A percentile compares a stretch with the other conserved stretches of the same genome.
Evolutionary conservation across 2,113 vertebrate genomes (phyloP).

Genomic region (Pelvicachromis taeniatus): DNA sequence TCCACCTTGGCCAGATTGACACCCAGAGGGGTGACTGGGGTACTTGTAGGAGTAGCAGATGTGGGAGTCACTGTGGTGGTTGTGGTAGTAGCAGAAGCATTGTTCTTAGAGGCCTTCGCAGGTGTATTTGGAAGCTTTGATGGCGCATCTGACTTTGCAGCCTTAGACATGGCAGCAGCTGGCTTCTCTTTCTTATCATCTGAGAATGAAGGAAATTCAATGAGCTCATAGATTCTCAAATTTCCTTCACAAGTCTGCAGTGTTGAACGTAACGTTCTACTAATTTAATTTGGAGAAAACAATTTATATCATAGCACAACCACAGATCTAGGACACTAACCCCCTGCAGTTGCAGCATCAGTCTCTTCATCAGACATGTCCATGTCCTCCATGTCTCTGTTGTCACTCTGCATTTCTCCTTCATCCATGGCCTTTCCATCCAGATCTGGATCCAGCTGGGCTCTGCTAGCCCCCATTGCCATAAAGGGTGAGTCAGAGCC

Average conservation of each 20-base stretch:
- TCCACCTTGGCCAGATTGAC: constrained; percentile 94
- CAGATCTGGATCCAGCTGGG: constrained; percentile 60
- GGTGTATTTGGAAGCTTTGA: constrained; percentile 47
- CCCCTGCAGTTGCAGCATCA: constrained; percentile 53
- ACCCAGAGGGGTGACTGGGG: constrained; percentile 70
- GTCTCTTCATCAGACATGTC: constrained; percentile 92
- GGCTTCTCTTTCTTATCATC: constrained; percentile 83
- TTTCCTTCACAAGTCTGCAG: neutral
- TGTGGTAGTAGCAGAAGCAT: neutral
- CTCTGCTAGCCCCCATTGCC: constrained; percentile 67
- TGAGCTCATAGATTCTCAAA: neutral
- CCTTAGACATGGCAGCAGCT: constrained; percentile 52
- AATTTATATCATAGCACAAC: neutral
- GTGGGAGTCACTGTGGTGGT: constrained; percentile 54
- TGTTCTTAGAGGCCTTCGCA: constrained; percentile 28
- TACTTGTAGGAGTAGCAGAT: constrained; percentile 31
- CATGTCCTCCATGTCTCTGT: constrained; percentile 89
- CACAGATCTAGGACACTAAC: constrained; percentile 60
- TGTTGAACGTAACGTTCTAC: neutral
- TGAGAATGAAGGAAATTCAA: constrained; percentile 50
- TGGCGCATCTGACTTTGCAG: constrained; percentile 24
- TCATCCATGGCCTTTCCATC: constrained; percentile 72
- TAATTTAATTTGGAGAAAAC: neutral
- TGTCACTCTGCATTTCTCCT: constrained; percentile 68
- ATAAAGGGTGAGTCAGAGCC: constrained; percentile 93